These are phyloP conservation scores for Netelia melanura DNA, from an alignment of 2,888 invertebrate species.

Conservation along the genomic window DNA sequence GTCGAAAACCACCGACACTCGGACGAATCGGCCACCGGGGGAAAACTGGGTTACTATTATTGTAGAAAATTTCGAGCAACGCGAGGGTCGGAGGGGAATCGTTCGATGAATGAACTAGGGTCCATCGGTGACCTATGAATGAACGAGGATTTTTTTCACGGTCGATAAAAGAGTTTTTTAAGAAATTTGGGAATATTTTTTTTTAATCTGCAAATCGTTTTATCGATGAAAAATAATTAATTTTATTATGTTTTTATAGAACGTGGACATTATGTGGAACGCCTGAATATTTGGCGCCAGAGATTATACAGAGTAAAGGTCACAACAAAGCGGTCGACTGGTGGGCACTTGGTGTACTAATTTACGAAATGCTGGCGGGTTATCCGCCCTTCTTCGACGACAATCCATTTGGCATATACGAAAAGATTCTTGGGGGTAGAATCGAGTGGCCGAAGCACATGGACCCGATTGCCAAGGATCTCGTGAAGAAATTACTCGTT, in stretches of 20 bases:
- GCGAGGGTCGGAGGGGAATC: too few relatives aligned
- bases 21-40: not conserved
- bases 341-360: conserved; percentile 98
- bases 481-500: conserved; percentile 96
- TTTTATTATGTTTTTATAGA: conserved; percentile 83
- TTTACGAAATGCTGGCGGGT: conserved; percentile 96
- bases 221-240: too few relatives aligned
- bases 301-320: conserved; percentile 98
- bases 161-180: not conserved
- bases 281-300: conserved; percentile 98
- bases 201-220: too few relatives aligned
- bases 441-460: conserved; percentile 98
- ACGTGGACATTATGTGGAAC: conserved; percentile 99
- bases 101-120: too few relatives aligned
- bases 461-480: conserved; percentile 97
- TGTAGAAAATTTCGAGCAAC: too few relatives aligned
- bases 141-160: not conserved
- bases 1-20: not conserved
- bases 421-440: conserved; percentile 97
- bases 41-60: too few relatives aligned
- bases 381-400: conserved; percentile 99
- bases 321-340: conserved; percentile 99
- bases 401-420: conserved; percentile 98
- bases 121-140: too few relatives aligned
- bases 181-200: not conserved